Evolutionary conservation across 2,888 invertebrate genomes (phyloP).

Genomic region (Cheiracanthium punctorium): DNA sequence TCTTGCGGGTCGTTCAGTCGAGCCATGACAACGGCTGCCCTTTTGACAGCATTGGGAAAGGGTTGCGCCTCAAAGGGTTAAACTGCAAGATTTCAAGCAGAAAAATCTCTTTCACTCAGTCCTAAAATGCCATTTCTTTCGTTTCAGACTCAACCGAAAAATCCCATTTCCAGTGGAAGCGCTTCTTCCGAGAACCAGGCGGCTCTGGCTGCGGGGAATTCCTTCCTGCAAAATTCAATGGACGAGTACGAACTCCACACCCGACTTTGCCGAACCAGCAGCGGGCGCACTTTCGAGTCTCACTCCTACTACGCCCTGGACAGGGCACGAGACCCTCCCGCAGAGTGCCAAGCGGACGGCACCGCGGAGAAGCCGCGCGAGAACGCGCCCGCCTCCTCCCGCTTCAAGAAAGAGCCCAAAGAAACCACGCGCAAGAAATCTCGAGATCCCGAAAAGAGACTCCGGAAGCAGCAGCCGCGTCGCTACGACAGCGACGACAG

Average conservation of each 20-base stretch:
- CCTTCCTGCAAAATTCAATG: conserved; percentile 11
- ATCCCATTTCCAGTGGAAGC: conserved; percentile 1
- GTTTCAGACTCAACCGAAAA: neutral
- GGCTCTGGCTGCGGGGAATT: neutral
- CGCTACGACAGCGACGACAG: conserved; percentile 59
- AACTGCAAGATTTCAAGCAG: too few species aligned
- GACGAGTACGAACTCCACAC: conserved; percentile 61
- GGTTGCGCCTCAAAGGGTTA: too few species aligned
- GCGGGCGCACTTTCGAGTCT: conserved; percentile 63
- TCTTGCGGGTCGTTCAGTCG: too few species aligned
- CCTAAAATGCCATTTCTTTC: too few species aligned
- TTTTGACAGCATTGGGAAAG: too few species aligned
- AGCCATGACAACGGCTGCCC: too few species aligned
- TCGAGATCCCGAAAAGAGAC: conserved; percentile 51
- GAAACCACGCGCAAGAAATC: conserved; percentile 58
- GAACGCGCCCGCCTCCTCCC: conserved; percentile 29
- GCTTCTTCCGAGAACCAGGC: conserved; percentile 12
- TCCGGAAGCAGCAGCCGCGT: conserved; percentile 24
- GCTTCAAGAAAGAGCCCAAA: conserved; percentile 55
- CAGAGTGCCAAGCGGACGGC: neutral
- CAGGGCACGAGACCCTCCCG: conserved; percentile 30
- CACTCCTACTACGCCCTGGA: conserved; percentile 63
- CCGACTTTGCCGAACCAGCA: conserved; percentile 49
- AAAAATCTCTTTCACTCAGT: too few species aligned
- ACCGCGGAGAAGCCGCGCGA: neutral